phyloP scores from a whole-genome alignment of 2,113 vertebrate species.

The Oceanodroma tethys region DNA sequence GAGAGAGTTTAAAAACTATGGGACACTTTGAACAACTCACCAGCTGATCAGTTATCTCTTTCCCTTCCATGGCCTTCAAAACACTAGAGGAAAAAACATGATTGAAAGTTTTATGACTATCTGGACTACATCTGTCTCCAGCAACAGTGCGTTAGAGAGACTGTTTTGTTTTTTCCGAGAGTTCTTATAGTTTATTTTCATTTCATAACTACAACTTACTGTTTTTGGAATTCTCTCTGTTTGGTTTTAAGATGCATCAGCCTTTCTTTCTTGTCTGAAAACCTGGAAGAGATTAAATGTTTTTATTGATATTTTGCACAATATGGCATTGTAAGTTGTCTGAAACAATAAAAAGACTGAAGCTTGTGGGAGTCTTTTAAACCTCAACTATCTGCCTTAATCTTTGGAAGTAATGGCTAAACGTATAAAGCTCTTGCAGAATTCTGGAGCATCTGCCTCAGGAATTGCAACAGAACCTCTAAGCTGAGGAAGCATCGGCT shows the following conservation, averaged over 20 bases:
- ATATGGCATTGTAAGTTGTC: neutral
- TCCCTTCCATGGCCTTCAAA: conserved; percentile 85
- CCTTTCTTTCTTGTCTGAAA: conserved; percentile 86
- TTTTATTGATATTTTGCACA: neutral
- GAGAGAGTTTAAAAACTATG: neutral
- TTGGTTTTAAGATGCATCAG: conserved; percentile 85
- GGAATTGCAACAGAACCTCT: neutral
- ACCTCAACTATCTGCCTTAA: neutral
- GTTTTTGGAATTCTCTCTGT: conserved; percentile 88
- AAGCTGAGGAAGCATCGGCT: neutral
- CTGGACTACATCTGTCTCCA: neutral
- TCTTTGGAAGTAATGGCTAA: neutral
- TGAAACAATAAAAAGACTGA: neutral
- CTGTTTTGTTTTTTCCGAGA: neutral
- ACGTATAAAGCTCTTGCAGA: neutral
- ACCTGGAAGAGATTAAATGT: conserved; percentile 74
- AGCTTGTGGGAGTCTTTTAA: neutral
- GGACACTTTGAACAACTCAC: conserved; percentile 80
- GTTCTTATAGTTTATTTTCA: neutral
- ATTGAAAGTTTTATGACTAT: conserved; percentile 31
- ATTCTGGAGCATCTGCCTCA: neutral
- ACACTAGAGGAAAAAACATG: conserved; percentile 74
- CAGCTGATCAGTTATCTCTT: conserved; percentile 86
- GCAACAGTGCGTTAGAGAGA: neutral
- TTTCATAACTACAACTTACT: conserved; percentile 75